phyloP scores from a whole-genome alignment of 2,113 vertebrate genomes.

The Alouatta palliata region DNA sequence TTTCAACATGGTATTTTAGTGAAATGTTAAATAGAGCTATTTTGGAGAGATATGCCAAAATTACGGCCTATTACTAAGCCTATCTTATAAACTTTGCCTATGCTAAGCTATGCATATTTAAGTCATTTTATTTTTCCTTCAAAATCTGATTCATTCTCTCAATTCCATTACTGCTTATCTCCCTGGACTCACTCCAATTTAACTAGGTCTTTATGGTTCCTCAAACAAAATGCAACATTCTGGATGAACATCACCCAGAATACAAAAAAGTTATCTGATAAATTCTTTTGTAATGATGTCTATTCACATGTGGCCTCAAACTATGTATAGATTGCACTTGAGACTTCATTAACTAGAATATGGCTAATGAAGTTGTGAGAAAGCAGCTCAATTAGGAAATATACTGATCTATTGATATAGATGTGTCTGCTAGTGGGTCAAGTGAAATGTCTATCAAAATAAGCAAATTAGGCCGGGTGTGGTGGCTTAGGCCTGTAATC shows the following conservation, averaged over 20 bases:
- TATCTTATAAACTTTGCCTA: conserved; percentile 48
- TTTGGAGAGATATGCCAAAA: conserved; percentile 12
- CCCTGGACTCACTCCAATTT: conserved; percentile 52
- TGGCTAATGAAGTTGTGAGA: conserved; percentile 62
- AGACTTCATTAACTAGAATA: conserved; percentile 66
- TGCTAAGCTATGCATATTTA: conserved; percentile 60
- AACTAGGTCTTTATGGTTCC: conserved; percentile 47
- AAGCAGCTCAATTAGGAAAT: conserved; percentile 55
- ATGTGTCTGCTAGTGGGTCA: not conserved
- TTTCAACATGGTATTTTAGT: conserved; percentile 27
- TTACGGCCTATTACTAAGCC: conserved; percentile 26
- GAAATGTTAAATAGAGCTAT: not conserved
- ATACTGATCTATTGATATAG: conserved; percentile 52
- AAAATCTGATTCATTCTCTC: conserved; percentile 59
- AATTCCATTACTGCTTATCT: conserved; percentile 58
- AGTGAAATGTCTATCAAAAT: conserved; percentile 51
- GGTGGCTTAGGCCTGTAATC: no score
- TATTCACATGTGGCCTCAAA: conserved; percentile 55
- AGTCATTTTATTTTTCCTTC: conserved; percentile 68
- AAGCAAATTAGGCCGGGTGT: not conserved
- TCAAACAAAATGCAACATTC: conserved; percentile 57
- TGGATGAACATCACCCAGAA: conserved; percentile 45
- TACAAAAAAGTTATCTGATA: conserved; percentile 54
- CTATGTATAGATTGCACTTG: conserved; percentile 47
- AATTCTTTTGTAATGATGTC: conserved; percentile 52